Conservation (phyloP, 2,888 invertebrate species). For the Gerosis bhagava region DNA sequence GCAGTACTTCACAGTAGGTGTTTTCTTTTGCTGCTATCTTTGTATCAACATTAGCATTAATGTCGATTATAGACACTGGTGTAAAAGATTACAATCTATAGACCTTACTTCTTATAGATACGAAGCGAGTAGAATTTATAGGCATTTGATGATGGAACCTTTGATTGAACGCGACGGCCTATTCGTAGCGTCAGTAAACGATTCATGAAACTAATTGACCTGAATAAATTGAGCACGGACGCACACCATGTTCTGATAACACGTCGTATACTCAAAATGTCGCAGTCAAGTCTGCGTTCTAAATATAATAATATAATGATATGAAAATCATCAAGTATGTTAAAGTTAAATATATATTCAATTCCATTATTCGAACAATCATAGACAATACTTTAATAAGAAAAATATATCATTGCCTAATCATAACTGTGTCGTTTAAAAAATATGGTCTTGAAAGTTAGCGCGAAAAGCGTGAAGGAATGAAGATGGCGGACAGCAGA, state of each 20-base stretch:
- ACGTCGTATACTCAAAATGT: constrained; percentile 10
- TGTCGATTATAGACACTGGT: constrained; percentile 1
- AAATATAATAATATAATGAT: too few species aligned
- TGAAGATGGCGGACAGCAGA: constrained; percentile 28
- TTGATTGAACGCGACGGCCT: constrained; percentile 22
- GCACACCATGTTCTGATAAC: constrained; percentile 17
- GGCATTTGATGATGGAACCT: constrained; percentile 20
- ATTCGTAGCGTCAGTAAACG: constrained; percentile 23
- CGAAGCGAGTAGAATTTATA: constrained; percentile 5
- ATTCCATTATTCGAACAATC: too few species aligned
- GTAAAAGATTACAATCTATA: constrained; percentile 9
- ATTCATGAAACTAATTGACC: constrained; percentile 22
- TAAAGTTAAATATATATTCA: too few species aligned
- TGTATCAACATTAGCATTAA: constrained; percentile 4
- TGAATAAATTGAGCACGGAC: constrained; percentile 19
- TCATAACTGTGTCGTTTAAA: too few species aligned
- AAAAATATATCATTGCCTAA: too few species aligned
- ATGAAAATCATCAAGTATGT: too few species aligned
- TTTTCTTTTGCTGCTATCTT: constrained; percentile 2
- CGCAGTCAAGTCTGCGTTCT: too few species aligned
- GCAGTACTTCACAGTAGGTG: constrained; percentile 2
- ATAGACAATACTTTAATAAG: too few species aligned
- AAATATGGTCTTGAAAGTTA: neutral
- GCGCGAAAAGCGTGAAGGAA: constrained; percentile 8
- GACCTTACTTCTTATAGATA: neutral